phyloP scores from a whole-genome alignment of 1,140 invertebrate genomes.

The Reticulitermes speratus region DNA sequence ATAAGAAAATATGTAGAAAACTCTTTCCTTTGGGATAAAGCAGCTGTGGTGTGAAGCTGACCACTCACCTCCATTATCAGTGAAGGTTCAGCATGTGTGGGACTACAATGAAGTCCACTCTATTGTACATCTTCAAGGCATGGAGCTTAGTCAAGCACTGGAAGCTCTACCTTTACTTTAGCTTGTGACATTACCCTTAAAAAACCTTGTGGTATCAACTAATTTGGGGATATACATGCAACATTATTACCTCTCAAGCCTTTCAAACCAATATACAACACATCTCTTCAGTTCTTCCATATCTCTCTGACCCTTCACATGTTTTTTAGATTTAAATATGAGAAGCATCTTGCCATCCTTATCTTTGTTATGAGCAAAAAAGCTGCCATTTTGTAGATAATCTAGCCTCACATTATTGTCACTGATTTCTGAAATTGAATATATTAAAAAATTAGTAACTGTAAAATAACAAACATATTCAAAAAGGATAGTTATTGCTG shows the following conservation, averaged over 20 bases:
- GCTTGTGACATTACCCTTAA: too few species aligned
- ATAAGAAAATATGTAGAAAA: background rate
- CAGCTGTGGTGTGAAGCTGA: too few species aligned
- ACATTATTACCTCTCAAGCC: conserved; percentile 64
- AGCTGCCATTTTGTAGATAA: conserved; percentile 71
- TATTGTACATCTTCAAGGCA: too few species aligned
- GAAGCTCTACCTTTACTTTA: too few species aligned
- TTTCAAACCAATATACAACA: conserved; percentile 87
- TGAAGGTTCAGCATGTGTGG: too few species aligned
- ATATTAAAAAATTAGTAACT: background rate
- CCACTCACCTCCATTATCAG: too few species aligned
- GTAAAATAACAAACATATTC: background rate
- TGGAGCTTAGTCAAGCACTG: too few species aligned
- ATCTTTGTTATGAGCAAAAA: conserved; percentile 75
- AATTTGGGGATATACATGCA: background rate
- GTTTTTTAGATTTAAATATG: conserved; percentile 73
- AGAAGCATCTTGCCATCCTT: conserved; percentile 76
- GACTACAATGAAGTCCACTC: too few species aligned
- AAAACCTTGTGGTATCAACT: background rate
- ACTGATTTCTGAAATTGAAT: conserved; percentile 59
- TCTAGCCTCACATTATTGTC: conserved; percentile 67
- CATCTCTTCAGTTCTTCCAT: conserved; percentile 74
- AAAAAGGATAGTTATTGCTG: background rate
- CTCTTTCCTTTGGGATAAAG: conserved; percentile 13
- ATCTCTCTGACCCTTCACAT: conserved; percentile 72